These are phyloP conservation scores for Drosophila chauvacae DNA, from an alignment of 1,140 invertebrate species.

Conservation along the genomic window DNA sequence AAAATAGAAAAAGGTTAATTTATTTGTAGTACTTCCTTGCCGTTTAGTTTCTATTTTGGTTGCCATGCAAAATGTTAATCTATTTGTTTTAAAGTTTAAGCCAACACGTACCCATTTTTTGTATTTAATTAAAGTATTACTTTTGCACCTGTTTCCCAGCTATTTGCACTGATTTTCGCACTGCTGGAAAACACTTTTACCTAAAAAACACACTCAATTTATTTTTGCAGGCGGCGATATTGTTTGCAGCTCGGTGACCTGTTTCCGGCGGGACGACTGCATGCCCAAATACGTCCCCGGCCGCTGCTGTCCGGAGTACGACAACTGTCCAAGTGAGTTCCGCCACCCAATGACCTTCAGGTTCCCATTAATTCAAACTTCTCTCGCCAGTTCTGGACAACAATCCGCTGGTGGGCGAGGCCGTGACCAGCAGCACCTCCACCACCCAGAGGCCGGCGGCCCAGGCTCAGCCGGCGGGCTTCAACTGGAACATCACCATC, in stretches of 20 bases:
- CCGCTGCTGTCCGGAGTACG: conserved; percentile 91
- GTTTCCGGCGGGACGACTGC: conserved; percentile 90
- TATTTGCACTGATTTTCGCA: neutral
- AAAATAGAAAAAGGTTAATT: no score
- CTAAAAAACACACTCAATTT: conserved; percentile 14
- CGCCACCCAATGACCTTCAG: neutral
- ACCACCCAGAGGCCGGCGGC: conserved; percentile 43
- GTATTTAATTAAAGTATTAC: neutral
- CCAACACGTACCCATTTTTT: neutral
- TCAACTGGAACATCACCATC: conserved; percentile 82
- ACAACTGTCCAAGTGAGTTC: conserved; percentile 89
- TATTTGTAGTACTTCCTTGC: no score
- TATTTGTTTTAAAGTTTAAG: neutral
- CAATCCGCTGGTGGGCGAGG: conserved; percentile 59
- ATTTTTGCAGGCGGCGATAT: conserved; percentile 87
- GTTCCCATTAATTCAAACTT: conserved; percentile 1
- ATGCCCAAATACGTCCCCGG: conserved; percentile 88
- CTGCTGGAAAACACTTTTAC: neutral
- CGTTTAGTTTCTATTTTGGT: neutral
- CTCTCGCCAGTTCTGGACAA: conserved; percentile 62
- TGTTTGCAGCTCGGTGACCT: conserved; percentile 90
- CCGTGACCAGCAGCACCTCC: conserved; percentile 27
- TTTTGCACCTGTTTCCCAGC: neutral
- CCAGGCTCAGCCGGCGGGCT: conserved; percentile 50
- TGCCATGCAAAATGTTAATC: neutral